phyloP scores from a whole-genome alignment of 2,113 vertebrate genomes.

The Lathamus discolor region DNA sequence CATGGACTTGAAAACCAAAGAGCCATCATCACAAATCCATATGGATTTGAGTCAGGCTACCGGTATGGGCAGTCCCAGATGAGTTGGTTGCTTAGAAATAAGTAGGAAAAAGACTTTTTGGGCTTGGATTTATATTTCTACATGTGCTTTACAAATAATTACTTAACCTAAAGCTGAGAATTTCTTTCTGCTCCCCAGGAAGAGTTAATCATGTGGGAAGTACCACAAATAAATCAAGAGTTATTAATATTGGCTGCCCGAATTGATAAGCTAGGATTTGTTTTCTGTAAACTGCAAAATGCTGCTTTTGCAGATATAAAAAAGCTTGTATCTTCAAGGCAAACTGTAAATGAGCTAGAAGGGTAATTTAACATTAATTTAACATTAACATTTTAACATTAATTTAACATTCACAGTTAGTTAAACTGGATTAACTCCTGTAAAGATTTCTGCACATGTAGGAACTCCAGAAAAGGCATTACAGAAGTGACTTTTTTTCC shows the following conservation, averaged over 20 bases:
- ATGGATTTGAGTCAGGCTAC: background rate
- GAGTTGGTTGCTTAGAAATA: background rate
- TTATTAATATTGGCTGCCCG: background rate
- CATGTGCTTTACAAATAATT: background rate
- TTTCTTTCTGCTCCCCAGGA: background rate
- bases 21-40: background rate
- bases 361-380: background rate
- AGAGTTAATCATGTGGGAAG: background rate
- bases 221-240: background rate
- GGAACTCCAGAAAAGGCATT: background rate
- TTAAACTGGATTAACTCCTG: background rate
- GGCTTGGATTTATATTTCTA: background rate
- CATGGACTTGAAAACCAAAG: background rate
- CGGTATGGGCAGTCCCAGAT: background rate
- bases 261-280: background rate
- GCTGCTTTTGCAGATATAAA: background rate
- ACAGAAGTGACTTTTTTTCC: background rate
- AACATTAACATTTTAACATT: background rate
- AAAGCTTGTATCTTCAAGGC: background rate
- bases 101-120: background rate
- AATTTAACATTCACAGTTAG: background rate
- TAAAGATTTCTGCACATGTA: background rate
- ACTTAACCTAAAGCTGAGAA: background rate
- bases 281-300: background rate
- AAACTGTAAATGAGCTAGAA: background rate